Percentiles rank a stretch among this genome's conserved stretches.
Evolutionary conservation across 2,797 vertebrate genomes (phyloP).

Genomic region (Micropoecilia bifurca): DNA sequence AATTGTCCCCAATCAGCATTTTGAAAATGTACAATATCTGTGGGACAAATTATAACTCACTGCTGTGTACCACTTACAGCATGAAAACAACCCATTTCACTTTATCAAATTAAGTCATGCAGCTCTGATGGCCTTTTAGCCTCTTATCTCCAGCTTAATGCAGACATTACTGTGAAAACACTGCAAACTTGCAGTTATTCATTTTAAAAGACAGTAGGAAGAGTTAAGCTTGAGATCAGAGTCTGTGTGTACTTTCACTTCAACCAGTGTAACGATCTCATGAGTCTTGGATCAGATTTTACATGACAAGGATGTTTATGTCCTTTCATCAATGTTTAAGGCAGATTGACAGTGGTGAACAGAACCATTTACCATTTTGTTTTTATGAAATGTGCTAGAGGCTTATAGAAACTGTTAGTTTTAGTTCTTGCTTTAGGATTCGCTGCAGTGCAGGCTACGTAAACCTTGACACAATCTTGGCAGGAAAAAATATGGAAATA

Average conservation of each 20-base stretch:
- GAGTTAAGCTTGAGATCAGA: not conserved
- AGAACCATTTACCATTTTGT: not conserved
- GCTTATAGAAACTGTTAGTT: not conserved
- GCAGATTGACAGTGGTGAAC: not conserved
- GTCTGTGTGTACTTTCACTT: not conserved
- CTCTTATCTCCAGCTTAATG: not conserved
- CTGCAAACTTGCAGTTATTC: not conserved
- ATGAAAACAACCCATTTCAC: not conserved
- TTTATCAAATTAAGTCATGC: not conserved
- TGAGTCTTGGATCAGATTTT: not conserved
- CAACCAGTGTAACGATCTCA: not conserved
- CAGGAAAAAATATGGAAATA: not conserved
- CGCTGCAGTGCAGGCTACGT: not conserved
- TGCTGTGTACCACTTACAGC: not conserved
- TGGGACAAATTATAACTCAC: not conserved
- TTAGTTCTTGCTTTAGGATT: not conserved
- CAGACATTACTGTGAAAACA: not conserved
- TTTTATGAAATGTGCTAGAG: not conserved
- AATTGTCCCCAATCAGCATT: not conserved
- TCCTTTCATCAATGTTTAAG: not conserved
- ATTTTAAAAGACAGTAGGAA: not conserved
- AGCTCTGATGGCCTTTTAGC: not conserved
- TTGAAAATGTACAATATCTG: not conserved
- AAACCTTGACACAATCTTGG: not conserved
- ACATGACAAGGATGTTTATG: not conserved